A percentile compares a stretch with the other conserved stretches of the same genome.
phyloP scores from a whole-genome alignment of 2,113 vertebrate genomes.

The Perca flavescens region DNA sequence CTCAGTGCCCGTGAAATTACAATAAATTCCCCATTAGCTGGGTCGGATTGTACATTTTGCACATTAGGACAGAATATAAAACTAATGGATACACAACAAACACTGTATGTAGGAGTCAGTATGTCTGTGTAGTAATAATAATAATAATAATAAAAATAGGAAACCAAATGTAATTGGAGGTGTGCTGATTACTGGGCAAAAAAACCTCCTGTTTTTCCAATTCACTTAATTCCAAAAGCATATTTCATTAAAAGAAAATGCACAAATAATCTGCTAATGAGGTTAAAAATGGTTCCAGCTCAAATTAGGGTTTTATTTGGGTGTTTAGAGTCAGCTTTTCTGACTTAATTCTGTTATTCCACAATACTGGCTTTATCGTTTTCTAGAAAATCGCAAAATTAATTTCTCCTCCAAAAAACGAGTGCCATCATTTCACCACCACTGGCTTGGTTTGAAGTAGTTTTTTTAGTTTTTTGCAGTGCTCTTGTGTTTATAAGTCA shows the following conservation, averaged over 20 bases:
- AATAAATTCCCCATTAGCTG: slow-evolving; percentile 58
- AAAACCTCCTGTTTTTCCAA: background rate
- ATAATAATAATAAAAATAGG: background rate
- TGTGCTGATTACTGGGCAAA: slow-evolving; percentile 9
- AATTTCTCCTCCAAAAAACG: background rate
- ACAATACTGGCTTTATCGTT: background rate
- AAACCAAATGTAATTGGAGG: background rate
- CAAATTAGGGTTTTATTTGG: background rate
- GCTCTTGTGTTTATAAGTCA: background rate
- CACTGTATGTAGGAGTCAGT: background rate
- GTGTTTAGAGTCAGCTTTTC: too few species aligned
- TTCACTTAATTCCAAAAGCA: background rate
- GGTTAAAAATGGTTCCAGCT: background rate
- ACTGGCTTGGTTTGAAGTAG: too few species aligned
- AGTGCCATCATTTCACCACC: too few species aligned
- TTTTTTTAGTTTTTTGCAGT: background rate
- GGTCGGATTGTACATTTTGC: slow-evolving; percentile 1
- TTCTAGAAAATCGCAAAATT: background rate
- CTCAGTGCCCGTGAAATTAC: slow-evolving; percentile 45
- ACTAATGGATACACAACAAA: slow-evolving; percentile 32
- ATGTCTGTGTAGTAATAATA: background rate
- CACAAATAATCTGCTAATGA: background rate
- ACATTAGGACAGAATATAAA: slow-evolving; percentile 29
- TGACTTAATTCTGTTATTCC: background rate
- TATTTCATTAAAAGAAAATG: background rate